Percentiles rank a stretch among this genome's conserved stretches.
Evolutionary conservation across 2,113 vertebrate genomes (phyloP).

Genomic region (Cavia aperea): DNA sequence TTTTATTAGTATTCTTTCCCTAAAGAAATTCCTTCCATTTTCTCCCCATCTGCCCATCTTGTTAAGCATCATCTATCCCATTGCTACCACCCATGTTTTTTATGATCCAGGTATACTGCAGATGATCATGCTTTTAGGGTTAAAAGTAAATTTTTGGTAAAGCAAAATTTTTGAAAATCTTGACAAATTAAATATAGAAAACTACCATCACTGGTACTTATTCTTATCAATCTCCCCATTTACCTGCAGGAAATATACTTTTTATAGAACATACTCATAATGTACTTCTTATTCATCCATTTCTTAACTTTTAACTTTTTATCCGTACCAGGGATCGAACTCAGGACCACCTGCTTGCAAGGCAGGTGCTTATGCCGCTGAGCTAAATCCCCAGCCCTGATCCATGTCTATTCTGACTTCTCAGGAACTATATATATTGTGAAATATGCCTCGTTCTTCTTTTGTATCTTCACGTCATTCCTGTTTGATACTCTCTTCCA

Average conservation of each 20-base stretch:
- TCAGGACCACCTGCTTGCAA: too few relatives aligned
- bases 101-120: background rate
- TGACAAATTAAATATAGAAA: background rate
- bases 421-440: background rate
- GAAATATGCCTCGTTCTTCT: background rate
- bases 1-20: background rate
- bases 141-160: background rate
- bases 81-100: background rate
- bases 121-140: background rate
- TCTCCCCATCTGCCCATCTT: too few relatives aligned
- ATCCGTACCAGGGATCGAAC: too few relatives aligned
- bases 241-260: background rate
- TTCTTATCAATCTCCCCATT: background rate
- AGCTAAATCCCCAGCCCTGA: too few relatives aligned
- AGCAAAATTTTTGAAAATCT: background rate
- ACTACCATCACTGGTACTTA: background rate
- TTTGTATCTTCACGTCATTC: background rate
- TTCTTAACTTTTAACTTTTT: background rate
- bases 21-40: background rate
- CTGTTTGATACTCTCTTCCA: background rate
- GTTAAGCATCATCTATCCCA: background rate
- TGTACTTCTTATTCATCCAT: background rate
- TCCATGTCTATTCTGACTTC: background rate
- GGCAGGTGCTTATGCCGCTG: too few relatives aligned
- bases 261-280: background rate